A percentile compares a stretch with the other conserved stretches of the same genome.
Evolutionary conservation across 2,797 vertebrate genomes (phyloP).

Genomic region (Pangasius krempfi): DNA sequence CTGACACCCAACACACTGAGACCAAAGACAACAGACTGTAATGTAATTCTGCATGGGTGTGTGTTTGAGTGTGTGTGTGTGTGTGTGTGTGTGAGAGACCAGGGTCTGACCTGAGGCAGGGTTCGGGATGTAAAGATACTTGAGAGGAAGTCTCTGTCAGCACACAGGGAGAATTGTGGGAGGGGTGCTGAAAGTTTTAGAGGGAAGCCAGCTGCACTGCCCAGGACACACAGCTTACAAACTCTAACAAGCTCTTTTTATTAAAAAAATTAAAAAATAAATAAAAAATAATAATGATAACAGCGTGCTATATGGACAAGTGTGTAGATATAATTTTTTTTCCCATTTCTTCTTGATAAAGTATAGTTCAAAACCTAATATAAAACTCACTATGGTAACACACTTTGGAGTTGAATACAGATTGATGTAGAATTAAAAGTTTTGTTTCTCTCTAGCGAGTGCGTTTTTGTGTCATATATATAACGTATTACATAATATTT

Average conservation of each 20-base stretch:
- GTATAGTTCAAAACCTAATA: not conserved
- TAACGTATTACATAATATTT: too few relatives aligned
- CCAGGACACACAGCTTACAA: not conserved
- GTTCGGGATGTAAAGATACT: slow-evolving; percentile 39
- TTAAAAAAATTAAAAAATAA: too few relatives aligned
- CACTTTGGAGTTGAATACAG: not conserved
- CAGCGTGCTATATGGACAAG: not conserved
- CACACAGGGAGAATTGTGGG: slow-evolving; percentile 44
- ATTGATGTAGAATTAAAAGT: not conserved
- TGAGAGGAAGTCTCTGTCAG: slow-evolving; percentile 54
- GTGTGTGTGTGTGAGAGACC: not conserved
- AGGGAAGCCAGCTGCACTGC: not conserved
- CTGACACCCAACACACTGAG: slow-evolving; percentile 28
- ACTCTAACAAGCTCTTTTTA: not conserved
- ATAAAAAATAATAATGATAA: not conserved
- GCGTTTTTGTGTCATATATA: not conserved
- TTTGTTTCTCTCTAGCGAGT: not conserved
- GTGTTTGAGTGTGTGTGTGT: slow-evolving; percentile 11
- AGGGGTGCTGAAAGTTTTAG: slow-evolving; percentile 41
- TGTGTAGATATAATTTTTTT: too few relatives aligned
- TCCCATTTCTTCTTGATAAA: too few relatives aligned
- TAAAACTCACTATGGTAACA: not conserved
- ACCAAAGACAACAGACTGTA: slow-evolving; percentile 15
- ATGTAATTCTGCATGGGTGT: slow-evolving; percentile 38
- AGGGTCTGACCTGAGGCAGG: slow-evolving; percentile 32